Percentiles rank a stretch among this genome's conserved stretches.
phyloP scores from a whole-genome alignment of 2,888 invertebrate genomes.

The Agrochola lychnidis region DNA sequence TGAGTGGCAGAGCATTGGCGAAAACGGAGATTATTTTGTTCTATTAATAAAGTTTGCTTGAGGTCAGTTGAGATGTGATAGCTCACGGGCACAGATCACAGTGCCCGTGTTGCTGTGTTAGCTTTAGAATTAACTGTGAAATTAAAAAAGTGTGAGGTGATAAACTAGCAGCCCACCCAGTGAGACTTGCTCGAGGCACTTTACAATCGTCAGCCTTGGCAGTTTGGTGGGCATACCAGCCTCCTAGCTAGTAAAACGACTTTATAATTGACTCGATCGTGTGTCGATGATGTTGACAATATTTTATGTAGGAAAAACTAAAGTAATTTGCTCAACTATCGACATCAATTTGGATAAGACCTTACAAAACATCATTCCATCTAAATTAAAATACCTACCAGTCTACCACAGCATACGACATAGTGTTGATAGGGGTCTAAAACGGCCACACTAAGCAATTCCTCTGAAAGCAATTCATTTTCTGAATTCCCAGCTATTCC shows the following conservation, averaged over 20 bases:
- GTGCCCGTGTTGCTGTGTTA: conserved; percentile 6
- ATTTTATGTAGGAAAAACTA: not conserved
- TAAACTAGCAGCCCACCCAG: conserved; percentile 12
- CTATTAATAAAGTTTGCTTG: not conserved
- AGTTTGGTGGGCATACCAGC: not conserved
- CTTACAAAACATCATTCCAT: not conserved
- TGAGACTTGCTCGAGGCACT: not conserved
- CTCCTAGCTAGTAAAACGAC: conserved; percentile 1
- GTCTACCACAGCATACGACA: not conserved
- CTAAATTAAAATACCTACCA: not conserved
- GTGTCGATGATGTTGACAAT: not conserved
- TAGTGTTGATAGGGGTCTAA: not conserved
- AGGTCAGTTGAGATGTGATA: not conserved
- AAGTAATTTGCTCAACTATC: not conserved
- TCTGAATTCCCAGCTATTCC: too few species aligned
- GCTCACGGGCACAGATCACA: not conserved
- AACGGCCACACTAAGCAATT: too few species aligned
- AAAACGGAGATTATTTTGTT: not conserved
- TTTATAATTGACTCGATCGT: conserved; percentile 5
- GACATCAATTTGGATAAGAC: not conserved
- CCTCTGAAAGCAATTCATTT: too few species aligned
- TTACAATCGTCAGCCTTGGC: not conserved
- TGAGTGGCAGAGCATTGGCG: not conserved
- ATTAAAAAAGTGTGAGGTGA: not conserved
- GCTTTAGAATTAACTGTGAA: conserved; percentile 3